Base-by-base conservation (phyloP, 2,797 vertebrate species). In the Helarctos malayanus region DNA sequence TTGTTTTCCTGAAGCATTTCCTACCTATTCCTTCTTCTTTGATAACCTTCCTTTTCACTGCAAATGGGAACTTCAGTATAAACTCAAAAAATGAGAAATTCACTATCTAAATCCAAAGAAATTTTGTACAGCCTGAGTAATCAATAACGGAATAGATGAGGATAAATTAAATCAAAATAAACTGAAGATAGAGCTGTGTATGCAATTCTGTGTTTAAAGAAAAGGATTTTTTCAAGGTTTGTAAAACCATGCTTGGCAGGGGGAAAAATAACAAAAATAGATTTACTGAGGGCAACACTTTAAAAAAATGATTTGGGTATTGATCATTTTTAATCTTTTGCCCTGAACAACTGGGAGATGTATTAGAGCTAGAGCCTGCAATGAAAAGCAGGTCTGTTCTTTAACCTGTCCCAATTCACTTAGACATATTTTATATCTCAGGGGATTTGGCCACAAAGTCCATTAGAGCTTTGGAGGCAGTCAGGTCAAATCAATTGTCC, bases 401-500 rank as follows among this genome's bases (percentile, higher is more conserved):
- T 98, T 98, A 98, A 98, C 98, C 98, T 96, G 97, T 97, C 95
- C 98, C 98, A 98, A 97, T 98, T 98, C 98, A 97, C 98, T 98
- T 98, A 84, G 95, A 98, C 98, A 96, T 98, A 98, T 98, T 99
- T 98, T 98, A 98, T 98, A 97, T 97, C 99, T 98, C 98, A 19
- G 97, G 99, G 98, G 99, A 99, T 98, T 98, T 98, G 98, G 99
- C 99, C 99, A 98, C 98, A 94, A 98, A 99, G 99, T 99, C 99
- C 99, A 99, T 99, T 99, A 99, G 98, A 98, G 98, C 98, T 98
- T 98, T 90, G 98, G 99, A 99, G 97, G 98, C 98, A 97, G 98
- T 98, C 98, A 98, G 99, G 99, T 99, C 99, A 99, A 99, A 99
- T 99, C 99, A 98, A 99, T 99, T 99, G 99, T 98, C 98, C 98